Conservation (phyloP, 2,797 vertebrate species). For the Neopelma chrysocephalum region DNA sequence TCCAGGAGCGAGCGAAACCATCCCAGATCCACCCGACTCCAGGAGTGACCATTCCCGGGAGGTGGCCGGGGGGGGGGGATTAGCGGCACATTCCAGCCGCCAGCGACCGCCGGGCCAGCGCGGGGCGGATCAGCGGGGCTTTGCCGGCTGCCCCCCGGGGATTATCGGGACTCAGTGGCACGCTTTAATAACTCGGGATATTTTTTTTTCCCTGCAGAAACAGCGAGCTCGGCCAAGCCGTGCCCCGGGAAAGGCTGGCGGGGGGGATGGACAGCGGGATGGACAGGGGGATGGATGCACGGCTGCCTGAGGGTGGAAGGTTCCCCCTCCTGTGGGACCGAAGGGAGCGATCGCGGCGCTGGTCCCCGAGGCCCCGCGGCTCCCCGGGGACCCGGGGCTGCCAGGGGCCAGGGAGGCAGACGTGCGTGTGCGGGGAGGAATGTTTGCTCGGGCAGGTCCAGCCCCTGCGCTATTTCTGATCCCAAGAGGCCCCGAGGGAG, state of each 20-base stretch:
- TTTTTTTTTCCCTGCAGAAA: neutral
- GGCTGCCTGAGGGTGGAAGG: neutral
- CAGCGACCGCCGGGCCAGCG: accelerated
- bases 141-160: neutral
- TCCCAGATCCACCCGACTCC: neutral
- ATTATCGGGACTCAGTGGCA: neutral
- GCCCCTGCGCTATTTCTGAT: conserved; percentile 26
- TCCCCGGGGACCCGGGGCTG: neutral
- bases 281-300: neutral
- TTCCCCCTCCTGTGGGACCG: accelerated
- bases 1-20: accelerated
- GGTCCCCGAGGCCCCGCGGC: accelerated
- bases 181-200: neutral
- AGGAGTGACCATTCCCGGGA: accelerated
- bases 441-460: conserved; percentile 25
- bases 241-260: accelerated
- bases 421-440: conserved; percentile 1
- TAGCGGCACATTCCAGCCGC: neutral
- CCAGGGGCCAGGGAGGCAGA: neutral
- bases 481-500: conserved; percentile 16
- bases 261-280: no score
- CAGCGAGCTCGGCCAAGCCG: accelerated
- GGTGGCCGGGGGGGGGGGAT: neutral
- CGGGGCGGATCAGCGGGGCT: neutral
- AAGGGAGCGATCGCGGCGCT: accelerated